Percentiles rank a stretch among this genome's conserved stretches.
These are phyloP conservation scores for Boloria selene DNA, from an alignment of 2,888 invertebrate genomes.

Conservation along the genomic window DNA sequence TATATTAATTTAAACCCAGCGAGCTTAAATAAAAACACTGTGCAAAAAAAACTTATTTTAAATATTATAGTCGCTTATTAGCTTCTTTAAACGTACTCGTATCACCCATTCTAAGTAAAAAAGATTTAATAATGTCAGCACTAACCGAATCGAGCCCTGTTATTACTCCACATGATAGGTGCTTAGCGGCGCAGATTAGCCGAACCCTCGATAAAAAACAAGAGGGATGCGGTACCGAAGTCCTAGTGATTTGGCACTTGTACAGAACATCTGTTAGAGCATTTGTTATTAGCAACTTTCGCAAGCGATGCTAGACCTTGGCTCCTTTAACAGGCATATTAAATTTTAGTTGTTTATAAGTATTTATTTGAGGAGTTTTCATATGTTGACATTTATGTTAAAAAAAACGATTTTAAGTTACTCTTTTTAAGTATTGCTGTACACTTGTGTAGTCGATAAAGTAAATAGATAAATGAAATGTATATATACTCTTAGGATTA, in stretches of 20 bases:
- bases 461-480: too few species aligned
- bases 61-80: too few species aligned
- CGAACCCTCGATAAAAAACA: constrained; percentile 78
- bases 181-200: constrained; percentile 66
- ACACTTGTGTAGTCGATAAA: too few species aligned
- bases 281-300: constrained; percentile 39
- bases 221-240: constrained; percentile 63
- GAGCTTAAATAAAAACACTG: too few species aligned
- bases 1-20: too few species aligned
- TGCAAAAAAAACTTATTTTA: too few species aligned
- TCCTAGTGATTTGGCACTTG: constrained; percentile 57
- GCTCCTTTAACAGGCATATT: constrained; percentile 33
- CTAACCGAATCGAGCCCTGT: constrained; percentile 69
- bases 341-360: constrained; percentile 21
- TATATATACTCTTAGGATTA: too few species aligned
- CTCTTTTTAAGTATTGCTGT: too few species aligned
- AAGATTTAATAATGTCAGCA: constrained; percentile 42
- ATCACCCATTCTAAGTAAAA: constrained; percentile 12
- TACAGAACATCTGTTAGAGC: constrained; percentile 51
- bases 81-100: too few species aligned
- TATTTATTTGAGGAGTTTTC: neutral
- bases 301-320: constrained; percentile 9
- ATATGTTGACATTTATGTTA: too few species aligned
- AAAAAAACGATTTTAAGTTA: too few species aligned
- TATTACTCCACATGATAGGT: constrained; percentile 78